These are phyloP conservation scores for Panopea generosa DNA, from an alignment of 2,888 invertebrate species.

Conservation along the genomic window DNA sequence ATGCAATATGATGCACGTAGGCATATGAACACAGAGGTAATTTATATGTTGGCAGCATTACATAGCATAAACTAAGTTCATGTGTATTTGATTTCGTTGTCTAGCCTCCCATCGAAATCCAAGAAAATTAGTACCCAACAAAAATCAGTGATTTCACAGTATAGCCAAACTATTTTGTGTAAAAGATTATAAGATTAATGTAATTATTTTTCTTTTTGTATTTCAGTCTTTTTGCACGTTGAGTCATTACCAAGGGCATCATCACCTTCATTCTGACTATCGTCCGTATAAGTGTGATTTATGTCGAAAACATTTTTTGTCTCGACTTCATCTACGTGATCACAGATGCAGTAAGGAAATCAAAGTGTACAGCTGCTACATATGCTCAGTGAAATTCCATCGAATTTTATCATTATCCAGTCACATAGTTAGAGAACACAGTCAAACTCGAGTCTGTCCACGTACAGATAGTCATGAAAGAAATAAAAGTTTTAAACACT, in stretches of 20 bases:
- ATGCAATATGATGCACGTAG: too few species aligned
- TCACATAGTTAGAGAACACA: not conserved
- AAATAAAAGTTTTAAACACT: not conserved
- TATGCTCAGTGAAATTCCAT: conserved; percentile 37
- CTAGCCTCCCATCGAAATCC: too few species aligned
- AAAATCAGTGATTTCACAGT: too few species aligned
- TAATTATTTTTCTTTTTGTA: too few species aligned
- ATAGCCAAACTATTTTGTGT: too few species aligned
- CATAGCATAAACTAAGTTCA: too few species aligned
- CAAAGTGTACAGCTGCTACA: conserved; percentile 25
- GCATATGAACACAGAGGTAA: too few species aligned
- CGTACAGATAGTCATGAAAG: not conserved
- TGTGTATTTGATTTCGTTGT: too few species aligned
- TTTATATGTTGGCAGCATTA: too few species aligned
- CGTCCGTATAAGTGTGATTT: conserved; percentile 20
- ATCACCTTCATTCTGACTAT: conserved; percentile 40
- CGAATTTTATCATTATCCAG: not conserved
- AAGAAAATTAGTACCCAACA: too few species aligned
- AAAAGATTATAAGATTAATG: too few species aligned
- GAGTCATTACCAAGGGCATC: conserved; percentile 37
- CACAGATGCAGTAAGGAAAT: conserved; percentile 26
- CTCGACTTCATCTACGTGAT: conserved; percentile 11
- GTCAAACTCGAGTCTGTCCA: not conserved
- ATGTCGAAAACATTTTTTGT: conserved; percentile 29
- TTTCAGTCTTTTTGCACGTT: conserved; percentile 52